Evolutionary conservation across 2,113 vertebrate genomes (phyloP).

Genomic region (Alouatta palliata): DNA sequence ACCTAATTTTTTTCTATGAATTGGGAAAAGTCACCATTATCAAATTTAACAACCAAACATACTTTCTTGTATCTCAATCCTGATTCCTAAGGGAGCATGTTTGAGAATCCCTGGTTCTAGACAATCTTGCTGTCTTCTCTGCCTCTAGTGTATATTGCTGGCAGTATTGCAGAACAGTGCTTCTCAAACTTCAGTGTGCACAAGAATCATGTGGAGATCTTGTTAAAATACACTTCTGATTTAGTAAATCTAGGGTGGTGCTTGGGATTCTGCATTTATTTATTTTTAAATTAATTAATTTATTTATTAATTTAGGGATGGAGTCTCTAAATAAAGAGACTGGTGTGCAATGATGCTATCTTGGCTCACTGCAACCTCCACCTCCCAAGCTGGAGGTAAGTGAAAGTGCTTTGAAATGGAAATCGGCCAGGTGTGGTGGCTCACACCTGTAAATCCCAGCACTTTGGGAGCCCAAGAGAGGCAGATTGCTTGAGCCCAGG

Average conservation of each 20-base stretch:
- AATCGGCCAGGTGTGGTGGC: not conserved
- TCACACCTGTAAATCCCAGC: too few species aligned
- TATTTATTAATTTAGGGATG: too few species aligned
- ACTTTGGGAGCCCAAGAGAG: too few species aligned
- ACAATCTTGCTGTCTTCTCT: not conserved
- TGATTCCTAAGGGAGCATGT: not conserved
- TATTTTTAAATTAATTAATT: too few species aligned
- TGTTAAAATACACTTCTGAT: not conserved
- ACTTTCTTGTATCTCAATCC: not conserved
- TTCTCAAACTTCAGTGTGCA: not conserved
- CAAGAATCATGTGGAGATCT: not conserved
- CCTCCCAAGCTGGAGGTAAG: not conserved
- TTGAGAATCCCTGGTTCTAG: not conserved
- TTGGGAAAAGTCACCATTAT: not conserved
- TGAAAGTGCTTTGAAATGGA: constrained; percentile 18
- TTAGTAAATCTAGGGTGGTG: not conserved
- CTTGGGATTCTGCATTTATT: not conserved
- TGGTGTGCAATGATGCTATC: too few species aligned
- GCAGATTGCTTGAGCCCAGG: too few species aligned
- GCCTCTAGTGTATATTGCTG: not conserved
- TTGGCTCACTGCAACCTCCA: too few species aligned
- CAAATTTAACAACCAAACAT: not conserved
- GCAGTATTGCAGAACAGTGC: not conserved
- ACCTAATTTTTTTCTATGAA: not conserved
- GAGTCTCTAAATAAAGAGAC: too few species aligned